phyloP scores from a whole-genome alignment of 2,888 invertebrate species.

The Pegoplata infirma region DNA sequence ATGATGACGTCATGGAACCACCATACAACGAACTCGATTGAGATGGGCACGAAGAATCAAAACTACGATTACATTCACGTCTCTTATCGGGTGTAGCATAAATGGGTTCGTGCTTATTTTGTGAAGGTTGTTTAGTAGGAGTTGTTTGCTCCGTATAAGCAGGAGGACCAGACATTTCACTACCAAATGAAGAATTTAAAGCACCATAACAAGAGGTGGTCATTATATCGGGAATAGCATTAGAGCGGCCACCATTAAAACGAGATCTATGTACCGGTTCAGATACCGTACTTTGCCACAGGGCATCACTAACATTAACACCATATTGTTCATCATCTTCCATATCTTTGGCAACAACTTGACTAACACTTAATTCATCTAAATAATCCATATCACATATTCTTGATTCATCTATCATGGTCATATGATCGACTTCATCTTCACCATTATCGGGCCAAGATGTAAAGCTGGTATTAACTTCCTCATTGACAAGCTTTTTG shows the following conservation, averaged over 20 bases:
- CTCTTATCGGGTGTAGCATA: slow-evolving; percentile 76
- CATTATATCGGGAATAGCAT: slow-evolving; percentile 74
- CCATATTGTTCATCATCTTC: slow-evolving; percentile 44
- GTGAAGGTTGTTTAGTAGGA: background rate
- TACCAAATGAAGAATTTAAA: slow-evolving; percentile 72
- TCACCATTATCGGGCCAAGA: slow-evolving; percentile 44
- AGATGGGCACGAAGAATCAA: slow-evolving; percentile 74
- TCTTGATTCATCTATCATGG: slow-evolving; percentile 76
- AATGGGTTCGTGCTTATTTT: slow-evolving; percentile 66
- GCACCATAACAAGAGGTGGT: slow-evolving; percentile 77
- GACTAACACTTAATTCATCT: slow-evolving; percentile 71
- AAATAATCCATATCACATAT: slow-evolving; percentile 73
- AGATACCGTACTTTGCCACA: slow-evolving; percentile 70
- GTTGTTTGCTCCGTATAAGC: slow-evolving; percentile 44
- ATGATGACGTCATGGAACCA: slow-evolving; percentile 73
- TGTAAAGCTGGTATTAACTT: slow-evolving; percentile 20
- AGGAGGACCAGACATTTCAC: slow-evolving; percentile 60
- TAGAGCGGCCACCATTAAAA: slow-evolving; percentile 39
- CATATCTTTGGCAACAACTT: slow-evolving; percentile 50
- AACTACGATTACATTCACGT: slow-evolving; percentile 73
- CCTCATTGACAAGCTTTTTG: slow-evolving; percentile 67
- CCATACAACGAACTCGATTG: slow-evolving; percentile 74
- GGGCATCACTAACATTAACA: slow-evolving; percentile 24
- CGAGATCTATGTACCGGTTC: slow-evolving; percentile 66
- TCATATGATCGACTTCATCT: slow-evolving; percentile 70